Evolutionary conservation across 2,113 vertebrate species (phyloP).

Genomic region (Hystrix cristata): DNA sequence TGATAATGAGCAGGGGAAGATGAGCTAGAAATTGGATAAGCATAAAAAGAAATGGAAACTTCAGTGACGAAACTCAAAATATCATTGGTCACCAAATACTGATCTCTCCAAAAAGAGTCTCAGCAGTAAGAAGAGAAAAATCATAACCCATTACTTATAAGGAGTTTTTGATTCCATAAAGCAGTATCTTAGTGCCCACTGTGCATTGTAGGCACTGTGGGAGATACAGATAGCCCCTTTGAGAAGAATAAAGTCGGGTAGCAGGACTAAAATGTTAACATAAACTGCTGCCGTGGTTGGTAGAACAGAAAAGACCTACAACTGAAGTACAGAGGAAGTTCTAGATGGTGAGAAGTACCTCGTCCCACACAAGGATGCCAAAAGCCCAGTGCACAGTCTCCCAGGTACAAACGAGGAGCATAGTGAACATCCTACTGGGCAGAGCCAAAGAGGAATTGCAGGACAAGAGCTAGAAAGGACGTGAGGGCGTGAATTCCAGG

Average conservation of each 20-base stretch:
- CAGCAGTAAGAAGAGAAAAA: not conserved
- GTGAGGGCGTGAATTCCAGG: not conserved
- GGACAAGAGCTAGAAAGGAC: not conserved
- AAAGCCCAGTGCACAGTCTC: not conserved
- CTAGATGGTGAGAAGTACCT: not conserved
- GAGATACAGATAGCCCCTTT: not conserved
- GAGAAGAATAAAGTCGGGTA: not conserved
- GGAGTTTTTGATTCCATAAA: not conserved
- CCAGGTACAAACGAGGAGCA: not conserved
- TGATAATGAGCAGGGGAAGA: constrained; percentile 48
- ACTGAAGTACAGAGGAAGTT: not conserved
- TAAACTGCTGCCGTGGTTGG: not conserved
- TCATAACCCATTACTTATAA: not conserved
- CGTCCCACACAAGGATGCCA: not conserved
- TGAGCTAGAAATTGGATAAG: not conserved
- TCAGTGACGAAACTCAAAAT: not conserved
- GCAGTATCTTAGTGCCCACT: not conserved
- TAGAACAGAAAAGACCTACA: not conserved
- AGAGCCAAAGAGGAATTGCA: not conserved
- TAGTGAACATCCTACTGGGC: not conserved
- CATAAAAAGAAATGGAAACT: not conserved
- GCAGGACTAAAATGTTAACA: not conserved
- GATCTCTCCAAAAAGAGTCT: not conserved
- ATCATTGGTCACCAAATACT: not conserved
- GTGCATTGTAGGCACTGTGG: not conserved